Base-by-base conservation (phyloP, 2,797 vertebrate species). In the Gymnocypris eckloni region DNA sequence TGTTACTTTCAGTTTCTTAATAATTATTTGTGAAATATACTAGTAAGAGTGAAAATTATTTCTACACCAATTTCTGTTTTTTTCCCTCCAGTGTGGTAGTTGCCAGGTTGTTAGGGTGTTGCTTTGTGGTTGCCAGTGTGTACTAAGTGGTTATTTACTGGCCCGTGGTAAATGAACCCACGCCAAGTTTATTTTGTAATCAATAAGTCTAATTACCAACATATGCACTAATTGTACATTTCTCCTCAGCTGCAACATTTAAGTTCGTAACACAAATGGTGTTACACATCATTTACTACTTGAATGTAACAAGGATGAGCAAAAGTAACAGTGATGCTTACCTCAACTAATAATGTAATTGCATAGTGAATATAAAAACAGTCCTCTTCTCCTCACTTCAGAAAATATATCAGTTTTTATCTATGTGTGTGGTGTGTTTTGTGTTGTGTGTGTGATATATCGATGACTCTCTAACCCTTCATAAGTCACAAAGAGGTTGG, bases 401-500 rank as follows among this genome's bases (percentile, higher is more conserved):
- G 13, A 33, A 75, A 52, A 73, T 25, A n/a, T 16, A 28, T 71
- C 10, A n/a, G 69, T 71, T 71, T 71, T 22, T 22, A 70, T 66
- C 25, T 61, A 54, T 54, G 69, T 50, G 61, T 39, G 43, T 37
- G 66, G 33, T 41, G 52, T 59, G 75, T 78, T 75, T 52, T 75
- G 43, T 75, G 39, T 73, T 73, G 43, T 13, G 28, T 50, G 28
- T 39, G 81, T 86, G 86, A 87, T 89, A 88, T 85, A 87, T 85
- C 56, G 79, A 78, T 71, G 76, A 88, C 73, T 72, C 79, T 85
- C 84, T 90, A 84, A 86, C 83, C 81, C 84, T 89, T 91, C 89
- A 89, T 89, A 82, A 89, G 83, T 88, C 87, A 89, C 83, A n/a
- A 73, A 37, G 88, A 87, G 81, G 67, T 45, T 89, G 88, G 67